Conservation (phyloP, 37 sponge, comb jelly and placozoan species). For the Haliclona indistincta region DNA sequence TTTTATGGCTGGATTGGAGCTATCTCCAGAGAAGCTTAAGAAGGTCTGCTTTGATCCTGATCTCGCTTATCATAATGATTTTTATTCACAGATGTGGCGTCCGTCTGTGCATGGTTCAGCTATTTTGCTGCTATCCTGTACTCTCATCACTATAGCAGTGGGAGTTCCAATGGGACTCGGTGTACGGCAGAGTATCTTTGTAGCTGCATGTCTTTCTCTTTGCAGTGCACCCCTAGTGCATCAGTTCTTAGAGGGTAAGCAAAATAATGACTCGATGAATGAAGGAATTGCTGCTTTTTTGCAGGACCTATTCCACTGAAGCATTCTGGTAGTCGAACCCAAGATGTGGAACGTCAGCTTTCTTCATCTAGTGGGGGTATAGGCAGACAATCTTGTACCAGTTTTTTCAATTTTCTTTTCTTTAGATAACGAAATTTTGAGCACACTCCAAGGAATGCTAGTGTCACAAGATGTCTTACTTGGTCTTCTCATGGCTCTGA, state of each 20-base stretch:
- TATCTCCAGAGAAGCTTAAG: constrained; percentile 80
- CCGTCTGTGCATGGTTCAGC: constrained; percentile 71
- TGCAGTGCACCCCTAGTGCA: constrained; percentile 80
- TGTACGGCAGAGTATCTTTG: constrained; percentile 62
- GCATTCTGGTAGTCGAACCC: not conserved
- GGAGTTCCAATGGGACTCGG: constrained; percentile 47
- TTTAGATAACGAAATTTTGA: constrained; percentile 22
- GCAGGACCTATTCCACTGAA: not conserved
- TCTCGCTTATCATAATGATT: too few species aligned
- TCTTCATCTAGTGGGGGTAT: too few species aligned
- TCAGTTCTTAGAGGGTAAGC: constrained; percentile 66
- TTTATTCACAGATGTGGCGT: constrained; percentile 67
- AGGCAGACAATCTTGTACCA: not conserved
- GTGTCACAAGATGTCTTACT: constrained; percentile 90
- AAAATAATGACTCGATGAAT: not conserved
- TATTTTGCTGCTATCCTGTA: constrained; percentile 29
- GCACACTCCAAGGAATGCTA: constrained; percentile 64
- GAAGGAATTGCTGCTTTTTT: not conserved
- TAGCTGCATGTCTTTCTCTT: constrained; percentile 83
- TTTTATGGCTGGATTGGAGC: constrained; percentile 83
- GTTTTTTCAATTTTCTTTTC: not conserved
- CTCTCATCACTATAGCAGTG: constrained; percentile 31
- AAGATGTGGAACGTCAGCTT: too few species aligned
- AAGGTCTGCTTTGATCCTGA: constrained; percentile 82
- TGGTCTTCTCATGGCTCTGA: constrained; percentile 68